Conservation (phyloP, 2,888 invertebrate species). For the Melanchra persicariae region DNA sequence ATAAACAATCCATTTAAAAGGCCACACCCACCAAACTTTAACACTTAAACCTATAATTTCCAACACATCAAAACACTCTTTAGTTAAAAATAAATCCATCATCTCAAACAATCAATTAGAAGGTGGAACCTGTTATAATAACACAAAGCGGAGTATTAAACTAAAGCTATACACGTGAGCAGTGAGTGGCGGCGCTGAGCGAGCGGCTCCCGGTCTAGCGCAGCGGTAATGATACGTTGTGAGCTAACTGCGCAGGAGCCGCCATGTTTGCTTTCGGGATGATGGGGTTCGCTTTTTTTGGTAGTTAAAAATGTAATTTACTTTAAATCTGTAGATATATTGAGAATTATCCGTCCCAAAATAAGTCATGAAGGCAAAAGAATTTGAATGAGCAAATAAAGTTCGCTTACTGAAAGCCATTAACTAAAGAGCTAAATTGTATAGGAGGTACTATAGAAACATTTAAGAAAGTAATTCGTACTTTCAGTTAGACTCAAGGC, state of each 20-base stretch:
- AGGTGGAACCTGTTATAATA: slow-evolving; percentile 30
- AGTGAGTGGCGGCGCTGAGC: slow-evolving; percentile 54
- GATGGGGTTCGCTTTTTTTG: slow-evolving; percentile 1
- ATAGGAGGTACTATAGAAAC: not conserved
- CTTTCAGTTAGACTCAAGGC: not conserved
- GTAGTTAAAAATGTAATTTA: too few species aligned
- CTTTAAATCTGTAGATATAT: too few species aligned
- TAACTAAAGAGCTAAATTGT: too few species aligned
- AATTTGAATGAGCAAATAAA: too few species aligned
- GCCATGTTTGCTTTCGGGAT: slow-evolving; percentile 37
- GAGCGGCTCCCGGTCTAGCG: slow-evolving; percentile 53
- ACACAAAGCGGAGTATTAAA: slow-evolving; percentile 45
- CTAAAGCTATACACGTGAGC: slow-evolving; percentile 40
- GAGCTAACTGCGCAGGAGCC: slow-evolving; percentile 28
- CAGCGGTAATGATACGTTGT: slow-evolving; percentile 60
- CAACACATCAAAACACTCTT: not conserved
- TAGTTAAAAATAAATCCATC: slow-evolving; percentile 56
- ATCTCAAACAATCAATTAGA: slow-evolving; percentile 57
- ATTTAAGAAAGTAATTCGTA: not conserved
- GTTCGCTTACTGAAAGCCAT: too few species aligned
- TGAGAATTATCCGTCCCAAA: too few species aligned
- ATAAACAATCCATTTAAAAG: not conserved
- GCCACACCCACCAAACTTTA: not conserved
- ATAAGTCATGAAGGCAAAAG: too few species aligned
- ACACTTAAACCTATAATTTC: slow-evolving; percentile 25